Evolutionary conservation across 2,888 invertebrate genomes (phyloP), one percentile per base, ranked within the genome.

Genomic region (Mamestra brassicae): DNA sequence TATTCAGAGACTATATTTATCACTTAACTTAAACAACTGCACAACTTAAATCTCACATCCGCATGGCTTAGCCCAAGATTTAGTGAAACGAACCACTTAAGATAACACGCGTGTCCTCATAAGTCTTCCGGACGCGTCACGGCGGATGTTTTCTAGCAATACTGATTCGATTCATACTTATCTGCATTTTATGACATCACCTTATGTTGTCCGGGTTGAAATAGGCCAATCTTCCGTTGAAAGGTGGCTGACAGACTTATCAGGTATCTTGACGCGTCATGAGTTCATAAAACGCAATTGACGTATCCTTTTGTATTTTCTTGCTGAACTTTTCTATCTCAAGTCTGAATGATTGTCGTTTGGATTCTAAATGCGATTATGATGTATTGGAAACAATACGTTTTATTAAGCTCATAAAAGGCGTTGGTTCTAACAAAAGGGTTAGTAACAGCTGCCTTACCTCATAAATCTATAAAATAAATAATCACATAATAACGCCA

Each of bases 111-210:
- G 65, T 70, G 68, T 61, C 64, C 61, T 68, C 83, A 77, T 85
- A 74, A 69, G 47, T 81, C 84, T 75, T 85, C 84, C 84, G 76
- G 76, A 69, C 85, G 71, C 62, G 77, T 81, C 87, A 78, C 71
- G 74, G 34, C 86, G 84, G 86, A 86, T 84, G 86, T 83, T 85
- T 85, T 76, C 69, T 78, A 71, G 74, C 71, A 64, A 83, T 76
- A 86, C 83, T 74, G 85, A 84, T 86, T 80, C 77, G 74, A 76
- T 83, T 72, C 70, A 58, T 65, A 65, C 77, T 86, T 86, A 87
- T 85, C 78, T 80, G 74, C 70, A 77, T 83, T 81, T 70, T 68
- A 76, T 87, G 88, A 86, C 74, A 76, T 87, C 86, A 83, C 58
- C 36, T 57, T 45, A 36, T 85, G 57, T 52, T 66, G 75, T 84